Percentiles rank a stretch among this genome's conserved stretches.
phyloP scores from a whole-genome alignment of 2,113 vertebrate genomes.

The Sisor rabdophorus region DNA sequence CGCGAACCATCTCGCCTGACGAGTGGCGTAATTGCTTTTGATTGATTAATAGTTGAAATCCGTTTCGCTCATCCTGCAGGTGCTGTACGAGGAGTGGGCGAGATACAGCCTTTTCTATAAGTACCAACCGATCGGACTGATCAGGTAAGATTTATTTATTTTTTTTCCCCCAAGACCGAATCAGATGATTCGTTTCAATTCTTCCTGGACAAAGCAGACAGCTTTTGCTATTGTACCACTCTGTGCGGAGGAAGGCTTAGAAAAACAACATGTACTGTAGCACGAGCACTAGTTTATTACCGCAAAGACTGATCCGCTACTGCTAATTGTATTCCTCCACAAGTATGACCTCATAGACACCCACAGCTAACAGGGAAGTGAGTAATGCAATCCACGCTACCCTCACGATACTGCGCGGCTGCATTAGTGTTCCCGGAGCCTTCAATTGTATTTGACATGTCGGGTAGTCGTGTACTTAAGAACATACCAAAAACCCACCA shows the following conservation, averaged over 20 bases:
- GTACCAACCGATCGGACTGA: slow-evolving; percentile 90
- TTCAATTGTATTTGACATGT: neutral
- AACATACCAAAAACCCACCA: no score
- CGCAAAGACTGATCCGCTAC: neutral
- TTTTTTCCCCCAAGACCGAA: neutral
- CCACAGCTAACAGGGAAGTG: slow-evolving; percentile 7
- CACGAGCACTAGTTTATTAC: neutral
- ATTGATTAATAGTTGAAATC: slow-evolving; percentile 13
- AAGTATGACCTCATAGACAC: neutral
- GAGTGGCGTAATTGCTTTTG: slow-evolving; percentile 6
- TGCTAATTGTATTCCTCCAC: neutral
- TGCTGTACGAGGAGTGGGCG: slow-evolving; percentile 92
- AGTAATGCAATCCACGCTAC: neutral
- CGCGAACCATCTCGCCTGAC: neutral
- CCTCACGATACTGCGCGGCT: neutral
- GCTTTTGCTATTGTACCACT: neutral
- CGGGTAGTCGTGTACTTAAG: neutral
- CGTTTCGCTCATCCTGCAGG: slow-evolving; percentile 65
- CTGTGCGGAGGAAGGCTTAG: neutral
- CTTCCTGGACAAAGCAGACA: neutral
- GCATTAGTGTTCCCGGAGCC: neutral
- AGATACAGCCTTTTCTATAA: slow-evolving; percentile 95
- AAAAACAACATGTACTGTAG: neutral
- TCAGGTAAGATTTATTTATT: slow-evolving; percentile 85
- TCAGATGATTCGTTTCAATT: neutral